These are phyloP conservation scores for Caenorhabditis sp. DNA, from an alignment of 2,888 invertebrate genomes.

Conservation along the genomic window DNA sequence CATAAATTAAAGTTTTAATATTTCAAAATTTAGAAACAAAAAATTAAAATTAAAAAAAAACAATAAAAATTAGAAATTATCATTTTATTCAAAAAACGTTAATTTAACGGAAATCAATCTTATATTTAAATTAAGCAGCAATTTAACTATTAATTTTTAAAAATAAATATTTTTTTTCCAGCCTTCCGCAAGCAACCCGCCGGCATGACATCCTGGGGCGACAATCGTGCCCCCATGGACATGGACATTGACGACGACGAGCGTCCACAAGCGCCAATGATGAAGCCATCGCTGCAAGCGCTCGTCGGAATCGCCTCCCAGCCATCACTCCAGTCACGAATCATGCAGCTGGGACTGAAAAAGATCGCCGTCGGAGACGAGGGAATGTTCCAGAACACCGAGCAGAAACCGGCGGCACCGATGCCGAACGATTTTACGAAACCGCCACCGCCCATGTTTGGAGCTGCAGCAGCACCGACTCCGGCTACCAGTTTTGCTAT, in stretches of 20 bases:
- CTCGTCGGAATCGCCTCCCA: conserved; percentile 52
- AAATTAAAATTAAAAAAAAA: too few species aligned
- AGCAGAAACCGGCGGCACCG: neutral
- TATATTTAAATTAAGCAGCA: neutral
- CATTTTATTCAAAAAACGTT: too few species aligned
- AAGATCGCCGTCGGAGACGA: conserved; percentile 44
- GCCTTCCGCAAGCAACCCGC: conserved; percentile 2
- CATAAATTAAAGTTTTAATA: too few species aligned
- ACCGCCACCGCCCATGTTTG: neutral
- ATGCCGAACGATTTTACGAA: neutral
- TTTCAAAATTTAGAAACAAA: too few species aligned
- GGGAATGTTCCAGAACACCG: conserved; percentile 28
- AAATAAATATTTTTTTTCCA: neutral
- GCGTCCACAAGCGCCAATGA: conserved; percentile 45
- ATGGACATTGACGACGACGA: conserved; percentile 67
- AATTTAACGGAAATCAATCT: too few species aligned
- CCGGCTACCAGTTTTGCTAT: too few species aligned
- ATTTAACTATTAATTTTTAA: too few species aligned
- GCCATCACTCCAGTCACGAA: conserved; percentile 55
- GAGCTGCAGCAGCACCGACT: conserved; percentile 3
- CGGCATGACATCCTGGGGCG: conserved; percentile 42
- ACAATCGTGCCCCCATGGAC: conserved; percentile 50
- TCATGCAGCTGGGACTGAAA: conserved; percentile 57
- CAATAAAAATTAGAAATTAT: too few species aligned
- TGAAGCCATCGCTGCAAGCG: conserved; percentile 47